phyloP scores from a whole-genome alignment of 35 echinoderm and acorn worm species.

The Ophiothrix spiculata region DNA sequence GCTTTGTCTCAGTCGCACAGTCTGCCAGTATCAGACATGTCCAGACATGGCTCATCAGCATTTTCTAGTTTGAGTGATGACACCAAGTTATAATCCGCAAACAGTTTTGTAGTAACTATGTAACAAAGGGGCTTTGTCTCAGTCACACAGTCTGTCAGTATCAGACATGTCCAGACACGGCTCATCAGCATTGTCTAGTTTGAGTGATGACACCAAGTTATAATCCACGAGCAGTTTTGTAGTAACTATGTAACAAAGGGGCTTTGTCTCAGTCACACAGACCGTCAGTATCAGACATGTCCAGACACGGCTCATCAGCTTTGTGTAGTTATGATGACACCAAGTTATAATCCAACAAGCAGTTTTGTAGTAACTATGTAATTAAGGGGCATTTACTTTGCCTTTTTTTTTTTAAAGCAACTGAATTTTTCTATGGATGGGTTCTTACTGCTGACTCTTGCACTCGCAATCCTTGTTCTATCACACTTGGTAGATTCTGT shows the following conservation, averaged over 20 bases:
- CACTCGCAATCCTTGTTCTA: too few relatives aligned
- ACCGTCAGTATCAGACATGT: background rate
- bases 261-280: constrained; percentile 9
- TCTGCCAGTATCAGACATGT: background rate
- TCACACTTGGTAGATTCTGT: too few relatives aligned
- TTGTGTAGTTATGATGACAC: constrained; percentile 9
- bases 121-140: too few relatives aligned
- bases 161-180: background rate
- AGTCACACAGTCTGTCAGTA: background rate
- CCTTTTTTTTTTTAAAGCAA: too few relatives aligned
- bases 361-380: too few relatives aligned
- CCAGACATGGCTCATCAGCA: constrained; percentile 4
- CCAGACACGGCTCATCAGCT: background rate
- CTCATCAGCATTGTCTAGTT: background rate
- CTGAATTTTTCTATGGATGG: too few relatives aligned
- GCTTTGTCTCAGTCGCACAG: constrained; percentile 4
- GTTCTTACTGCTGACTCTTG: too few relatives aligned
- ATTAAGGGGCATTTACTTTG: too few relatives aligned
- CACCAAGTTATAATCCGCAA: constrained; percentile 50
- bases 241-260: too few relatives aligned
- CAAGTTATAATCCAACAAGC: too few relatives aligned
- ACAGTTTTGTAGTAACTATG: too few relatives aligned
- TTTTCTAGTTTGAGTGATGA: constrained; percentile 8
- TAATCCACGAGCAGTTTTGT: too few relatives aligned
- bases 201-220: constrained; percentile 42